Conservation (phyloP, 2,888 invertebrate species). For the Drosophila pseudotakahashii region DNA sequence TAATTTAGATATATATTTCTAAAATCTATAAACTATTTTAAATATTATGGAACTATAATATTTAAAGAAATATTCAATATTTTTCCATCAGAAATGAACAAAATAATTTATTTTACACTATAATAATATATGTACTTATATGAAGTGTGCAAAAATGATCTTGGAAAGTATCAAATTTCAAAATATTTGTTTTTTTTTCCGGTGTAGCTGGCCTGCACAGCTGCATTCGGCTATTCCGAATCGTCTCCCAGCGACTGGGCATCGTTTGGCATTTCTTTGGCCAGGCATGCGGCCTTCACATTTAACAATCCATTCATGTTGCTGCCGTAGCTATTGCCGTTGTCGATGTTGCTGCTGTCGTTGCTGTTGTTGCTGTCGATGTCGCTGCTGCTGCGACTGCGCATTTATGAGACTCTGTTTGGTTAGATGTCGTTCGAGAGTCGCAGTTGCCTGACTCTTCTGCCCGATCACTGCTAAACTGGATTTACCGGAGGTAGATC, state of each 20-base stretch:
- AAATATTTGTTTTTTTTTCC: not conserved
- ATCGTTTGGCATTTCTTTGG: conserved; percentile 54
- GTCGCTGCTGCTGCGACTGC: conserved; percentile 60
- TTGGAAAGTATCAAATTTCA: not conserved
- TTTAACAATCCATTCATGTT: conserved; percentile 55
- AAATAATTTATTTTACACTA: too few species aligned
- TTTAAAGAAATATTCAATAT: too few species aligned
- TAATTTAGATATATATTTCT: too few species aligned
- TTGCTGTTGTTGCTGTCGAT: conserved; percentile 36
- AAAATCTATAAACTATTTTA: too few species aligned
- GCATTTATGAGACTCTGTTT: conserved; percentile 65
- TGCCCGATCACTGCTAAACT: conserved; percentile 45
- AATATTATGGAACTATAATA: too few species aligned
- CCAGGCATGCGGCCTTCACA: conserved; percentile 62
- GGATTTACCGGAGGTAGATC: conserved; percentile 22
- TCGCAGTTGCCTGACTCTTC: conserved; percentile 32
- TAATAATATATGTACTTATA: too few species aligned
- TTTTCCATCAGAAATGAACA: too few species aligned
- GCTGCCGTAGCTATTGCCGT: conserved; percentile 41
- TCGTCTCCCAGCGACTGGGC: conserved; percentile 35
- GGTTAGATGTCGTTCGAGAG: conserved; percentile 28
- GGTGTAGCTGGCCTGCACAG: conserved; percentile 19
- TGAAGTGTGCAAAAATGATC: not conserved
- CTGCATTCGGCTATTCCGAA: conserved; percentile 42
- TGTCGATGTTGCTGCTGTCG: conserved; percentile 26